Conservation (phyloP, 2,888 invertebrate genomes). For the Rhingia campestris region DNA sequence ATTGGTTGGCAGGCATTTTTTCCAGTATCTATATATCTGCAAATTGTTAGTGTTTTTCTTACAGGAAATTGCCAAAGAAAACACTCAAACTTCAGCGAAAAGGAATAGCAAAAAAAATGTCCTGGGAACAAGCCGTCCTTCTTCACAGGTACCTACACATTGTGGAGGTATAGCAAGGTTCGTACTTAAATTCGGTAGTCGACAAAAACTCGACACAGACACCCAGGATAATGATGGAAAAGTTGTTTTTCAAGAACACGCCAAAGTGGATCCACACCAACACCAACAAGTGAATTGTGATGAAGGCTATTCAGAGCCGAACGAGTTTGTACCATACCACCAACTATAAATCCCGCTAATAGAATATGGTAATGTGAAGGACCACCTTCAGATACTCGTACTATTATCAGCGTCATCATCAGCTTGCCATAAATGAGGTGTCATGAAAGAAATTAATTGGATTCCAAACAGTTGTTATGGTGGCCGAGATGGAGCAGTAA, state of each 20-base stretch:
- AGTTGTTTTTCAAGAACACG: conserved; percentile 51
- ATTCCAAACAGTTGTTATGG: conserved; percentile 59
- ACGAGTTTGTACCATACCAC: conserved; percentile 20
- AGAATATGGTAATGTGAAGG: conserved; percentile 73
- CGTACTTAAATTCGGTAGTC: conserved; percentile 54
- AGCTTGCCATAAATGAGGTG: conserved; percentile 70
- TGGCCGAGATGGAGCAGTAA: conserved; percentile 35
- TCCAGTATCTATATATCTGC: conserved; percentile 21
- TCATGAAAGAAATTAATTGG: conserved; percentile 73
- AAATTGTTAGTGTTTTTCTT: conserved; percentile 63
- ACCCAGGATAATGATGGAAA: conserved; percentile 58
- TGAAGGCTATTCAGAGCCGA: conserved; percentile 53
- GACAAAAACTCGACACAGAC: conserved; percentile 33
- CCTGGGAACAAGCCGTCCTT: conserved; percentile 1
- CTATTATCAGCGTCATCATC: conserved; percentile 70
- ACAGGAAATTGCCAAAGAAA: conserved; percentile 55
- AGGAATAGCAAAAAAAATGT: conserved; percentile 15
- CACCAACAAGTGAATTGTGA: conserved; percentile 52
- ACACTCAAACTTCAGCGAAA: conserved; percentile 49
- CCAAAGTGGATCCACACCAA: conserved; percentile 44
- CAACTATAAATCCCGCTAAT: conserved; percentile 69
- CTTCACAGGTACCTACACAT: conserved; percentile 1
- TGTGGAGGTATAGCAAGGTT: background rate
- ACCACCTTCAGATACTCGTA: conserved; percentile 42
- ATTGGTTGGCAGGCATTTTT: conserved; percentile 40